Evolutionary conservation across 1,140 invertebrate genomes (phyloP).

Genomic region (Papilio xuthus): DNA sequence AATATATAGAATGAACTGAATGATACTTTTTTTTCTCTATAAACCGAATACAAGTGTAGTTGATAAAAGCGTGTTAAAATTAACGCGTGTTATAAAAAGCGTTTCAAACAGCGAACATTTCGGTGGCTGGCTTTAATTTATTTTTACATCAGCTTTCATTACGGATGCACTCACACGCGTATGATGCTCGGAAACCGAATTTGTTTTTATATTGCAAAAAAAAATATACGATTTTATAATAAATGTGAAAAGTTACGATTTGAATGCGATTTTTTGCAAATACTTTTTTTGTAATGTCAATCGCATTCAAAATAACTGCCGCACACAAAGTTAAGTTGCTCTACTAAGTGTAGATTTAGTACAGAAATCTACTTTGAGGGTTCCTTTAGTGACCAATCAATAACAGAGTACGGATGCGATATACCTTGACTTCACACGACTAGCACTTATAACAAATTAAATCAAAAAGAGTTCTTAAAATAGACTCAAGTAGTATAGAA

Average conservation of each 20-base stretch:
- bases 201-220: conserved; percentile 4
- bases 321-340: no score
- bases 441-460: no score
- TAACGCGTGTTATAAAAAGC: conserved; percentile 4
- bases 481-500: no score
- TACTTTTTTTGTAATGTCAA: not conserved
- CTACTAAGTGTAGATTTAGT: no score
- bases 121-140: not conserved
- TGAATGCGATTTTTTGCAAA: not conserved
- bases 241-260: not conserved
- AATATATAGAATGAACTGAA: not conserved
- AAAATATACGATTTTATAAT: not conserved
- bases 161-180: not conserved
- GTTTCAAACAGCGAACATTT: conserved; percentile 12
- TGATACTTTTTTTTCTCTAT: not conserved
- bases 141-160: conserved; percentile 25
- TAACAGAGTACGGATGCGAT: no score
- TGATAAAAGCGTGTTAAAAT: conserved; percentile 21
- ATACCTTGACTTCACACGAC: no score
- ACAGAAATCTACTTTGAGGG: no score
- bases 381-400: no score
- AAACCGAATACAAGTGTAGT: conserved; percentile 10
- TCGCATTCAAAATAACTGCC: not conserved
- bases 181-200: not conserved
- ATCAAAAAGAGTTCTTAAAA: no score